These are phyloP conservation scores for Dromaius novaehollandiae DNA, from an alignment of 2,113 vertebrate species.

Conservation along the genomic window DNA sequence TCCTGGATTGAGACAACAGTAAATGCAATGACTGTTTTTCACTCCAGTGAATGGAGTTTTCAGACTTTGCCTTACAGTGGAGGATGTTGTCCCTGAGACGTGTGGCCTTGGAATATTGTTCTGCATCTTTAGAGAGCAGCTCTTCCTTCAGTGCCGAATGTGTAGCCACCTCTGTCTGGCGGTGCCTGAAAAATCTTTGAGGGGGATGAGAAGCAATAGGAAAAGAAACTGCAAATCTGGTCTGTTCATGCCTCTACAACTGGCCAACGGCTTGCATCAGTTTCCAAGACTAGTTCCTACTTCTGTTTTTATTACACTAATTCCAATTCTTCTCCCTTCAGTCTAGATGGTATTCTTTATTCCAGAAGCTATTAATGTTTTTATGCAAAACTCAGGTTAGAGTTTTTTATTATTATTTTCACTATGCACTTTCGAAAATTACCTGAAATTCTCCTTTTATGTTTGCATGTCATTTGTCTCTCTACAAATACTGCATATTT, in stretches of 20 bases:
- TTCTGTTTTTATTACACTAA: neutral
- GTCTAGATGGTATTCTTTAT: neutral
- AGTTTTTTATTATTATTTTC: neutral
- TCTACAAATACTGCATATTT: neutral
- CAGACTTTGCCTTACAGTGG: neutral
- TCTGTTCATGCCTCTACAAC: neutral
- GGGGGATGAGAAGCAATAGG: neutral
- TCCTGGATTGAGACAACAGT: neutral
- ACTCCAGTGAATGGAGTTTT: neutral
- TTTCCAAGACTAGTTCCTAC: neutral
- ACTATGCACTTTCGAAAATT: neutral
- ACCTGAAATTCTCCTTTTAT: neutral
- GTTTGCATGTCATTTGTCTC: neutral
- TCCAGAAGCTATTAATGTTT: neutral
- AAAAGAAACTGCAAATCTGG: neutral
- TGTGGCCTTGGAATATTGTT: neutral
- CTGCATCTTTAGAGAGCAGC: neutral
- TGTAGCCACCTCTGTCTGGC: neutral
- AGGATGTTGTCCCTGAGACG: neutral
- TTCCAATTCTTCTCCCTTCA: conserved; percentile 33
- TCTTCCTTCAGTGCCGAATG: neutral
- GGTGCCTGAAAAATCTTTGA: neutral
- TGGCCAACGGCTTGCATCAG: neutral
- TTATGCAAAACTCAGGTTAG: neutral
- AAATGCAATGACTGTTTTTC: neutral